Percentiles rank a stretch among this genome's conserved stretches.
phyloP scores from a whole-genome alignment of 2,888 invertebrate genomes.

The Drosophila antonietae region DNA sequence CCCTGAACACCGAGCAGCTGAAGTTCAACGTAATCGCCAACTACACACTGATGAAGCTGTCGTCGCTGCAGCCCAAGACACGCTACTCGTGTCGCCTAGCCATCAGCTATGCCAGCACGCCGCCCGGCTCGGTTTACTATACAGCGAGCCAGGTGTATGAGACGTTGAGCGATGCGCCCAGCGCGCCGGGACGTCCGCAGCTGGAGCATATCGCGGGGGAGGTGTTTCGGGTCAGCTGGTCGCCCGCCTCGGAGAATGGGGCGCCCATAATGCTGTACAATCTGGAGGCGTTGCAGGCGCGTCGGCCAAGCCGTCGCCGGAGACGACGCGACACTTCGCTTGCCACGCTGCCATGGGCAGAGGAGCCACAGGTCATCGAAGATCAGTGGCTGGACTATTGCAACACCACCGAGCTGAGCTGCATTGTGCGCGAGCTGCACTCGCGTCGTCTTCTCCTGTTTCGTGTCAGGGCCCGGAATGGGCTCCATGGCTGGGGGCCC shows the following conservation, averaged over 20 bases:
- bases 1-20: slow-evolving; percentile 55
- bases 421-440: slow-evolving; percentile 89
- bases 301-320: slow-evolving; percentile 54
- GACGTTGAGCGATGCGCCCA: slow-evolving; percentile 92
- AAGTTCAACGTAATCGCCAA: slow-evolving; percentile 74
- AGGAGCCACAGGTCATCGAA: slow-evolving; percentile 86
- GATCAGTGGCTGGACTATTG: slow-evolving; percentile 88
- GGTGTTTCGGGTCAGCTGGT: slow-evolving; percentile 93
- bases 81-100: slow-evolving; percentile 91
- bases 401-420: slow-evolving; percentile 91
- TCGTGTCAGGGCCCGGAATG: slow-evolving; percentile 91
- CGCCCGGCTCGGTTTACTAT: slow-evolving; percentile 75
- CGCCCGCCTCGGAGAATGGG: slow-evolving; percentile 91
- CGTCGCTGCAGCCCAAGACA: slow-evolving; percentile 89
- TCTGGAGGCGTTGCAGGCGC: slow-evolving; percentile 88
- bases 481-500: slow-evolving; percentile 91
- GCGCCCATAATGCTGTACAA: slow-evolving; percentile 90
- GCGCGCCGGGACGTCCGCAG: slow-evolving; percentile 90
- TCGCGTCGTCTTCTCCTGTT: slow-evolving; percentile 88
- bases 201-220: slow-evolving; percentile 90
- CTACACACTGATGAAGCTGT: slow-evolving; percentile 57
- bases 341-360: slow-evolving; percentile 85
- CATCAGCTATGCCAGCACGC: slow-evolving; percentile 86
- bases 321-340: slow-evolving; percentile 51
- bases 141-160: slow-evolving; percentile 88